Evolutionary conservation across 2,113 vertebrate genomes (phyloP).

Genomic region (Accipiter virgatus): DNA sequence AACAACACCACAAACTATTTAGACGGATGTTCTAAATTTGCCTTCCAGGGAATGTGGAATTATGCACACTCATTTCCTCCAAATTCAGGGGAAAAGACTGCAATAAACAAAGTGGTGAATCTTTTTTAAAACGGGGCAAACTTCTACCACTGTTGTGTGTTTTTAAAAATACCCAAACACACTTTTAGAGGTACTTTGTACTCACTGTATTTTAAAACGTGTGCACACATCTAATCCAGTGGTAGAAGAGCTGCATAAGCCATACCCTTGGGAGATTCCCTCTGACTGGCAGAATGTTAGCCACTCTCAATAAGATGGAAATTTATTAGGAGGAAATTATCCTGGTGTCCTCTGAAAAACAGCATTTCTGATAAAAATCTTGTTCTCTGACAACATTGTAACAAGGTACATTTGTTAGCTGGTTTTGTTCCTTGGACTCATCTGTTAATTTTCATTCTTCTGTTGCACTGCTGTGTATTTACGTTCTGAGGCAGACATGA

Average conservation of each 20-base stretch:
- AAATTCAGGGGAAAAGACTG: neutral
- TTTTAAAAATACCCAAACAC: neutral
- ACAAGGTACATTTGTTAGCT: constrained; percentile 69
- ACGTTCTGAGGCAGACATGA: constrained; percentile 24
- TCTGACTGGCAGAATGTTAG: constrained; percentile 45
- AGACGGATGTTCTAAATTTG: neutral
- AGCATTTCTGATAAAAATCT: constrained; percentile 75
- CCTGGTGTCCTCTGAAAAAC: constrained; percentile 67
- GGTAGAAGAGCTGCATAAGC: neutral
- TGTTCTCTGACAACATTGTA: constrained; percentile 65
- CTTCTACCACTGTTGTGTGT: neutral
- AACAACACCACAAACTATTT: constrained; percentile 18
- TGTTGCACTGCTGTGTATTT: neutral
- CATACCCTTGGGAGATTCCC: constrained; percentile 34
- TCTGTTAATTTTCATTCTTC: constrained; percentile 33
- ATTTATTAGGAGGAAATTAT: constrained; percentile 76
- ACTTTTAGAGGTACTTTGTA: neutral
- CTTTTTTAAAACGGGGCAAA: neutral
- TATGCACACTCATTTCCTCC: constrained; percentile 35
- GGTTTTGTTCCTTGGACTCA: constrained; percentile 42
- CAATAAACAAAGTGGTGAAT: neutral
- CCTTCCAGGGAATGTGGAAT: constrained; percentile 29
- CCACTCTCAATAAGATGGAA: constrained; percentile 57
- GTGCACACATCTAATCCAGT: constrained; percentile 4
- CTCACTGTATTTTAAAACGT: neutral